A percentile compares a stretch with the other conserved stretches of the same genome.
Evolutionary conservation across 2,888 invertebrate genomes (phyloP).

Genomic region (Himalopsyche anomala): DNA sequence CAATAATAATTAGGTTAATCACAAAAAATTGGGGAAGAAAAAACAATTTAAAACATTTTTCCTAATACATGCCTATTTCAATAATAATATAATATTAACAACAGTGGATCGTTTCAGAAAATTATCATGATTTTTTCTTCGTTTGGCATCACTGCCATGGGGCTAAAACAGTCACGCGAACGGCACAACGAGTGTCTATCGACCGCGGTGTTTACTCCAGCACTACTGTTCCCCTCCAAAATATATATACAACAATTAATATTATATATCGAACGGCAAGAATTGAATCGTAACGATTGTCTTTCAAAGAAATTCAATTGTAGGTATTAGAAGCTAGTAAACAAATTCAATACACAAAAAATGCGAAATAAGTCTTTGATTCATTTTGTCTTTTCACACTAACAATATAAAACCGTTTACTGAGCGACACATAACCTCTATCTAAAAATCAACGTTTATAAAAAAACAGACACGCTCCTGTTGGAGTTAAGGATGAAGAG

Average conservation of each 20-base stretch:
- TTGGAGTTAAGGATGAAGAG: not conserved
- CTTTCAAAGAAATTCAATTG: conserved; percentile 25
- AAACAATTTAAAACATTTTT: conserved; percentile 40
- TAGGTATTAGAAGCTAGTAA: conserved; percentile 32
- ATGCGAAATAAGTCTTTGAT: conserved; percentile 43
- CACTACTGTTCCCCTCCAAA: not conserved
- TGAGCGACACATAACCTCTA: conserved; percentile 43
- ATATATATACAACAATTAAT: conserved; percentile 35
- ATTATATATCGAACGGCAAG: conserved; percentile 25
- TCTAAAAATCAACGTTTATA: conserved; percentile 29
- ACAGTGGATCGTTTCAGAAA: conserved; percentile 36
- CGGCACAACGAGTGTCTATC: not conserved
- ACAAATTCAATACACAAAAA: conserved; percentile 37
- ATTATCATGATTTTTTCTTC: conserved; percentile 34
- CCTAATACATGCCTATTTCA: conserved; percentile 40
- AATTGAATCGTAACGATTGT: conserved; percentile 14
- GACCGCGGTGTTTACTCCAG: not conserved
- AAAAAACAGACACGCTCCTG: not conserved
- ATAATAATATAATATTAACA: conserved; percentile 27
- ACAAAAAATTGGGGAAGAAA: conserved; percentile 51
- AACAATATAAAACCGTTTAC: conserved; percentile 36
- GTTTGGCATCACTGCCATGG: conserved; percentile 9
- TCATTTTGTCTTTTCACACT: conserved; percentile 40
- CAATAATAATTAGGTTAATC: conserved; percentile 48
- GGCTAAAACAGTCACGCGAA: conserved; percentile 9